Conservation (phyloP, 2,797 vertebrate genomes). For the Galagoides demidoff region DNA sequence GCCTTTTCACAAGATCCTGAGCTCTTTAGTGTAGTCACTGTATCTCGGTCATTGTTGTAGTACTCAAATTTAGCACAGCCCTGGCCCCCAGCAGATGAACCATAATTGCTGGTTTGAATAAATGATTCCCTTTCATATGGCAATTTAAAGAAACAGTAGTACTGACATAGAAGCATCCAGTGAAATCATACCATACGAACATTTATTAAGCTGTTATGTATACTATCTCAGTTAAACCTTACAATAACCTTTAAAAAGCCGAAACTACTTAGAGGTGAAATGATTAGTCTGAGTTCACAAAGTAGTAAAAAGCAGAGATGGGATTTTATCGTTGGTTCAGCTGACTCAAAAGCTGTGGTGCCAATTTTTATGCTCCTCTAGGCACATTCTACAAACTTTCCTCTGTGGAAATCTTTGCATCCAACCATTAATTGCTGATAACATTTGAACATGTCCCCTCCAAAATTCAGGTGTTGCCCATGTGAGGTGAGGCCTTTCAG, state of each 20-base stretch:
- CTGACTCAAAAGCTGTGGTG: background rate
- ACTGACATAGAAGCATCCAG: background rate
- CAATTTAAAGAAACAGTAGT: conserved; percentile 22
- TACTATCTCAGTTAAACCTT: conserved; percentile 45
- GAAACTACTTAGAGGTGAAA: background rate
- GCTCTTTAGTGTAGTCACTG: background rate
- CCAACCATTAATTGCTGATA: background rate
- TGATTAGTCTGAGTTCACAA: background rate
- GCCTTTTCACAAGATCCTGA: conserved; percentile 34
- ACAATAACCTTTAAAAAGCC: background rate
- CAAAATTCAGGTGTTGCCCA: background rate
- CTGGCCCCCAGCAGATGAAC: background rate
- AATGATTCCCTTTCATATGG: conserved; percentile 23
- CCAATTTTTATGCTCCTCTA: background rate
- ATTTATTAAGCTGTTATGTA: background rate
- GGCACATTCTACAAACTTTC: background rate
- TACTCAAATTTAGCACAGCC: conserved; percentile 23
- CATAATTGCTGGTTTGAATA: conserved; percentile 29
- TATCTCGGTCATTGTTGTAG: background rate
- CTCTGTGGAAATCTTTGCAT: background rate
- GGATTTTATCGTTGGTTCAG: background rate
- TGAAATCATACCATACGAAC: background rate
- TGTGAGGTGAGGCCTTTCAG: background rate
- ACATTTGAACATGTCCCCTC: background rate
- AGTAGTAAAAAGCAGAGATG: background rate